These are phyloP conservation scores for Maniola jurtina DNA, from an alignment of 1,140 invertebrate genomes.

Conservation along the genomic window DNA sequence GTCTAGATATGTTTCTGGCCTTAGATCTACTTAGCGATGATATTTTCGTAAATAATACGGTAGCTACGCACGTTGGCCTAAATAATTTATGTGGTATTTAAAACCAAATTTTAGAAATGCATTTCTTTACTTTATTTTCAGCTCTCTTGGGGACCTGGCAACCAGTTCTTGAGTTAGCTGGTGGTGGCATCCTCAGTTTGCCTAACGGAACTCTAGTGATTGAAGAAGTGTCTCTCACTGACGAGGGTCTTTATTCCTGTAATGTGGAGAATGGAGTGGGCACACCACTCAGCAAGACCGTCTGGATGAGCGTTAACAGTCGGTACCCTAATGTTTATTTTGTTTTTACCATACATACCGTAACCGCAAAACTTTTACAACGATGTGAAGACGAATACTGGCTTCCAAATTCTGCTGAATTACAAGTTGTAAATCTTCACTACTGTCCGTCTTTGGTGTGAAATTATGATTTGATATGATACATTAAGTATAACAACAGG, in stretches of 20 bases:
- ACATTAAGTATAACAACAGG: no score
- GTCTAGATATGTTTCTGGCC: no score
- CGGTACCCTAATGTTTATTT: conserved; percentile 57
- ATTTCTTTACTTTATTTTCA: conserved; percentile 26
- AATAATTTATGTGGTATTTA: not conserved
- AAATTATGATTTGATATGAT: no score
- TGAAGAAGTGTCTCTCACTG: conserved; percentile 83
- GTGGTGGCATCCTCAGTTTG: conserved; percentile 79
- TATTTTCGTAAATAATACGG: no score
- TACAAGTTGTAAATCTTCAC: no score
- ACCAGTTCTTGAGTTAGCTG: conserved; percentile 80
- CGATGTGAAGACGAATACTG: no score
- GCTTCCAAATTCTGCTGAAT: no score
- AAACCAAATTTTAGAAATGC: not conserved
- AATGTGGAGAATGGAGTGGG: conserved; percentile 93
- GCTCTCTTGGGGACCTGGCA: conserved; percentile 71
- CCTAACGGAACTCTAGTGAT: conserved; percentile 85
- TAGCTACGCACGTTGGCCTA: no score
- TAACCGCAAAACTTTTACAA: no score
- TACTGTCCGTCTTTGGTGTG: no score
- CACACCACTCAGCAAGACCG: conserved; percentile 86
- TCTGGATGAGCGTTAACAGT: conserved; percentile 89
- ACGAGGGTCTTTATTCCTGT: conserved; percentile 92
- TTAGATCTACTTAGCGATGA: no score
- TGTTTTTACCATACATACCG: not conserved